These are phyloP conservation scores for Ophraella communa DNA, from an alignment of 2,888 invertebrate species.

Conservation along the genomic window DNA sequence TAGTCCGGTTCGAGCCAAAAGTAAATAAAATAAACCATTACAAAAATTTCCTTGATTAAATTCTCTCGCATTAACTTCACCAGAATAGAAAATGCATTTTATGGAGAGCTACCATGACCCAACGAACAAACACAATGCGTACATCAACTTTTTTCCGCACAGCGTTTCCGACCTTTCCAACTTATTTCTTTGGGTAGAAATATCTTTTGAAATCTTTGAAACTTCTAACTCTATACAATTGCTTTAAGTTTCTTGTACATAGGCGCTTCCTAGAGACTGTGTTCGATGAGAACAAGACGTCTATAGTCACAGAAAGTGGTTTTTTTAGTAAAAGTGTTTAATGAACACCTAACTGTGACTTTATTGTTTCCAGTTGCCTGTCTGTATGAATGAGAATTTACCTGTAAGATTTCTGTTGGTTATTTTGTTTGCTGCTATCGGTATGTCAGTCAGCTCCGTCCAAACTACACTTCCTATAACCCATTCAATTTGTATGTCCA, in stretches of 20 bases:
- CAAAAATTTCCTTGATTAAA: slow-evolving; percentile 5
- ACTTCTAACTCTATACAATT: slow-evolving; percentile 23
- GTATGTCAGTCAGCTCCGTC: too few species aligned
- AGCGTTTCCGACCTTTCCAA: slow-evolving; percentile 33
- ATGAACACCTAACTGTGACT: too few species aligned
- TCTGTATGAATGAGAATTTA: too few species aligned
- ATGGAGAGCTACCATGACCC: neutral
- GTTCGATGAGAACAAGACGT: neutral
- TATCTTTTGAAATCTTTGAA: slow-evolving; percentile 25
- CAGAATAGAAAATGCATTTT: neutral
- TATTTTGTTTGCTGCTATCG: too few species aligned
- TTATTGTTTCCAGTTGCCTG: too few species aligned
- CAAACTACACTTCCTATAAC: too few species aligned
- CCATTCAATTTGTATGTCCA: too few species aligned
- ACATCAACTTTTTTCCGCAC: slow-evolving; percentile 26
- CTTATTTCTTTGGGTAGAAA: slow-evolving; percentile 23
- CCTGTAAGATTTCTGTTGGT: too few species aligned
- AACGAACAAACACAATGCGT: slow-evolving; percentile 30
- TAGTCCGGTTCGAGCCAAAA: too few species aligned
- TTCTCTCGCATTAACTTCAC: neutral
- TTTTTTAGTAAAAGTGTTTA: neutral
- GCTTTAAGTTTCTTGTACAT: slow-evolving; percentile 11
- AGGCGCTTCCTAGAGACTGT: neutral
- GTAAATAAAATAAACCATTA: neutral
- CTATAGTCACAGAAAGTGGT: neutral